Percentiles rank a stretch among this genome's conserved stretches.
Conservation (phyloP, 2,797 vertebrate genomes). For the Dipus sagitta region DNA sequence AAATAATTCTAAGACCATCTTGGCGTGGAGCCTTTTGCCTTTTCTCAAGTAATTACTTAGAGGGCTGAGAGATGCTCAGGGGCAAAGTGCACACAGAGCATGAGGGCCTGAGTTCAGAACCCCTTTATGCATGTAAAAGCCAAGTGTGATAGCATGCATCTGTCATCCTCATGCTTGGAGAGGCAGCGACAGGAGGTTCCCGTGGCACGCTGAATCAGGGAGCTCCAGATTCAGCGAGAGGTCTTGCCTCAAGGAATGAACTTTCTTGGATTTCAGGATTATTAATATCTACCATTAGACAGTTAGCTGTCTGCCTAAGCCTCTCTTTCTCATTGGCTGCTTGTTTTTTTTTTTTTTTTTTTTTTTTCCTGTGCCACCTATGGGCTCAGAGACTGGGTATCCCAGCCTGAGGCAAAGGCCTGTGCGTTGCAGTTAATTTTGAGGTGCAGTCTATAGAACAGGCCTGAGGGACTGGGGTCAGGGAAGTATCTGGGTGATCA, state of each 20-base stretch:
- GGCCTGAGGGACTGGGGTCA: background rate
- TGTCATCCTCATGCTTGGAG: no score
- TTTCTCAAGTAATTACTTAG: background rate
- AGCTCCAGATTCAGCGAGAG: no score
- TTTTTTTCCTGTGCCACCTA: fast-evolving
- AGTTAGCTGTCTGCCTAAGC: fast-evolving
- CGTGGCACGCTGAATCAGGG: no score
- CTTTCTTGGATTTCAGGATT: background rate
- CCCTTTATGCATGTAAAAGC: no score
- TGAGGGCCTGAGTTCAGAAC: no score
- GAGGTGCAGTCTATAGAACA: background rate
- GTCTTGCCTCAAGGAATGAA: no score
- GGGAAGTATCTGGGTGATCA: background rate
- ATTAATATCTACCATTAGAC: background rate
- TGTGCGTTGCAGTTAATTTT: background rate
- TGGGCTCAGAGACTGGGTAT: background rate
- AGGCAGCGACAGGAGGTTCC: no score
- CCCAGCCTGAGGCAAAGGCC: background rate
- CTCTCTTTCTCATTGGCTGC: background rate
- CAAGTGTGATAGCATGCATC: no score
- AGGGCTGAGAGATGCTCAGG: no score
- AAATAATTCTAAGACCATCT: background rate
- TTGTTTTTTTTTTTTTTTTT: no score
- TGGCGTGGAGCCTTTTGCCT: background rate
- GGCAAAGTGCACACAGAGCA: no score